Percentiles rank a stretch among this genome's conserved stretches.
Evolutionary conservation across 1,140 invertebrate species (phyloP).

Genomic region (Achroia grisella): DNA sequence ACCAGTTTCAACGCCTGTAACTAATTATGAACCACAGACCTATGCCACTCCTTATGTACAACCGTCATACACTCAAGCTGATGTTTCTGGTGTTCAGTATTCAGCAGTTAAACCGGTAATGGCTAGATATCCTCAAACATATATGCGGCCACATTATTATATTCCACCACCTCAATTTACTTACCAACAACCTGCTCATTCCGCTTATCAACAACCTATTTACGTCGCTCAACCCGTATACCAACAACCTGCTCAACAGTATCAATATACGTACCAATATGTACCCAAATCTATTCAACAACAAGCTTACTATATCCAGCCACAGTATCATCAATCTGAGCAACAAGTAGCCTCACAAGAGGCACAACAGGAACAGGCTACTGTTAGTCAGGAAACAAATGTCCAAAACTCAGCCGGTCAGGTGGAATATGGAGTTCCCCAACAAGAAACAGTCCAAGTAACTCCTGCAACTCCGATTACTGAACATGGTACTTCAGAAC

Average conservation of each 20-base stretch:
- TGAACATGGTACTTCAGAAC: slow-evolving; percentile 20
- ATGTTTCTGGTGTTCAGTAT: slow-evolving; percentile 60
- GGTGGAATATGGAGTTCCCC: slow-evolving; percentile 22
- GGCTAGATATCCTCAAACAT: slow-evolving; percentile 49
- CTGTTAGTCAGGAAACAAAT: slow-evolving; percentile 2
- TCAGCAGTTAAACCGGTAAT: slow-evolving; percentile 62
- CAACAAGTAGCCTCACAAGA: slow-evolving; percentile 8
- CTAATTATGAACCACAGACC: slow-evolving; percentile 37
- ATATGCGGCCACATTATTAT: slow-evolving; percentile 42
- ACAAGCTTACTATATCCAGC: slow-evolving; percentile 38
- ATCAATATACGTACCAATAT: slow-evolving; percentile 52
- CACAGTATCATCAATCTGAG: slow-evolving; percentile 31
- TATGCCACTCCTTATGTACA: slow-evolving; percentile 51
- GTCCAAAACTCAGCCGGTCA: slow-evolving; percentile 6
- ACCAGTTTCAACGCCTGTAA: slow-evolving; percentile 9
- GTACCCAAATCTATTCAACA: slow-evolving; percentile 29
- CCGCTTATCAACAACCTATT: slow-evolving; percentile 46
- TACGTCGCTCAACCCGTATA: slow-evolving; percentile 37
- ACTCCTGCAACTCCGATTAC: slow-evolving; percentile 11
- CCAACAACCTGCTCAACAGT: slow-evolving; percentile 35
- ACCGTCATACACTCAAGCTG: slow-evolving; percentile 52
- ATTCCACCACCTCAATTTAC: slow-evolving; percentile 29
- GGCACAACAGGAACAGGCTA: background rate
- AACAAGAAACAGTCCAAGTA: slow-evolving; percentile 20
- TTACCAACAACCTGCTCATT: slow-evolving; percentile 40